Evolutionary conservation across 2,797 vertebrate genomes (phyloP).

Genomic region (Megaceryle alcyon): DNA sequence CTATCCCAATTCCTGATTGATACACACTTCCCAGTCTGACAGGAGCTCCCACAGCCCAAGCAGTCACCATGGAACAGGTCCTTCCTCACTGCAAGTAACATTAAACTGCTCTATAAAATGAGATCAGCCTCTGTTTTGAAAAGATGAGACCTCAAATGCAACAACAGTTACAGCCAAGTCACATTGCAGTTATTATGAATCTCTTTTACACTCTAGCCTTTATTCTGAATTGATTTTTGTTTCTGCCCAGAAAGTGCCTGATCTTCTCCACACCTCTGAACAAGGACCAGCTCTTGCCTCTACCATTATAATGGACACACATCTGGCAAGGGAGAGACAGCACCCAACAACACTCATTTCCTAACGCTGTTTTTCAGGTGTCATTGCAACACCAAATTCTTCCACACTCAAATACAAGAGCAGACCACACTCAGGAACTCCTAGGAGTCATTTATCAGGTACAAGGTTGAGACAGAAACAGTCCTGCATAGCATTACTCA

Average conservation of each 20-base stretch:
- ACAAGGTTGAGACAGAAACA: neutral
- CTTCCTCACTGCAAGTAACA: neutral
- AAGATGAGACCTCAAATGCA: neutral
- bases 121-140: neutral
- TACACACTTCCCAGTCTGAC: accelerated
- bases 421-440: accelerated
- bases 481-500: too few species aligned
- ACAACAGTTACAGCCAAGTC: neutral
- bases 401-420: neutral
- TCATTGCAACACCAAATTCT: neutral
- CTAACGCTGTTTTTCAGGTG: neutral
- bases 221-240: neutral
- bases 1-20: neutral
- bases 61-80: neutral
- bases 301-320: accelerated
- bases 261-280: neutral
- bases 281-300: neutral
- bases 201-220: neutral
- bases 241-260: neutral
- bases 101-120: neutral
- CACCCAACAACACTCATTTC: neutral
- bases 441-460: accelerated
- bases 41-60: neutral
- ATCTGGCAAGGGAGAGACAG: neutral
- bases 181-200: neutral